phyloP scores from a whole-genome alignment of 2,113 vertebrate genomes.

The Brachyhypopomus occidentalis region DNA sequence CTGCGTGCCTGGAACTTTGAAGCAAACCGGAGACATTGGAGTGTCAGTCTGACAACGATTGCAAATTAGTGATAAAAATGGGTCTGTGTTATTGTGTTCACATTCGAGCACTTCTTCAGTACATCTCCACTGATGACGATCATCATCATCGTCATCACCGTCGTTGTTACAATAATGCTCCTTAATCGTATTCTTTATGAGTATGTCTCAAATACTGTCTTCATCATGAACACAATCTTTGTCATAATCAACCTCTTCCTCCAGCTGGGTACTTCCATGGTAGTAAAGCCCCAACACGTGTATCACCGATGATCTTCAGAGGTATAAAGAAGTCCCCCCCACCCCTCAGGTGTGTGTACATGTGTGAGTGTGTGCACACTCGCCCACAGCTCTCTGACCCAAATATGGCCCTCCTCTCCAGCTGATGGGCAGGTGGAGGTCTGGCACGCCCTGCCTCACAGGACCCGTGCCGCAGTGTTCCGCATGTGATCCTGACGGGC shows the following conservation, averaged over 20 bases:
- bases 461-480: conserved; percentile 59
- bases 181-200: background rate
- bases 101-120: background rate
- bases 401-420: conserved; percentile 65
- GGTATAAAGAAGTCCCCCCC: background rate
- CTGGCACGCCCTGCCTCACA: conserved; percentile 56
- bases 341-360: background rate
- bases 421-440: conserved; percentile 63
- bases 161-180: background rate
- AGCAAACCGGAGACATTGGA: background rate
- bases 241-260: conserved; percentile 8
- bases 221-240: background rate
- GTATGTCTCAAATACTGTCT: background rate
- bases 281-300: conserved; percentile 6
- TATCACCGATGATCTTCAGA: conserved; percentile 2
- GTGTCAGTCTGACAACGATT: background rate
- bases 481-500: conserved; percentile 61
- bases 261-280: background rate
- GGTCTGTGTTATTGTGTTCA: background rate
- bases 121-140: background rate
- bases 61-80: background rate
- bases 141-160: conserved; percentile 10
- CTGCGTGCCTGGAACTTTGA: conserved; percentile 3
- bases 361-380: conserved; percentile 30
- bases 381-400: conserved; percentile 70